These are phyloP conservation scores for Ichneumoninae sp. DNA, from an alignment of 2,888 invertebrate species.

Conservation along the genomic window DNA sequence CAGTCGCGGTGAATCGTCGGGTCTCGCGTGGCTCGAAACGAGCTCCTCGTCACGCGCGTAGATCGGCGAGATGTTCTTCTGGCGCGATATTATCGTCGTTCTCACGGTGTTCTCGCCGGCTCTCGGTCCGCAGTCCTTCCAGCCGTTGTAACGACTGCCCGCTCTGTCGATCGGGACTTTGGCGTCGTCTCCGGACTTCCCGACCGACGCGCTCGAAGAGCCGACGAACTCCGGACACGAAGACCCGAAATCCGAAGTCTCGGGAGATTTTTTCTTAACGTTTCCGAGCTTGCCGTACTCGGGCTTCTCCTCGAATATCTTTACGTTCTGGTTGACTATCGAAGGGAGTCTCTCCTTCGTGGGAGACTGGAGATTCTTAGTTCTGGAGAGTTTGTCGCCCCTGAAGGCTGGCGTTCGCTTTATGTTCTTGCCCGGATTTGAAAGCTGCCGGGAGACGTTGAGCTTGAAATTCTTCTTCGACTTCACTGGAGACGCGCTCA, in stretches of 20 bases:
- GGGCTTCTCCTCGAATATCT: conserved; percentile 72
- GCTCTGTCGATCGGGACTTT: conserved; percentile 1
- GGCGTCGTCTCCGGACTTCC: background rate
- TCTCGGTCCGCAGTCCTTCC: conserved; percentile 34
- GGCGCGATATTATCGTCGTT: conserved; percentile 69
- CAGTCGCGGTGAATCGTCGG: background rate
- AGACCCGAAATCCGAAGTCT: background rate
- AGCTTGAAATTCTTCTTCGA: conserved; percentile 72
- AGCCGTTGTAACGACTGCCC: conserved; percentile 51
- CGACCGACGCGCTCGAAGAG: no score
- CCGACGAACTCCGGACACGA: background rate
- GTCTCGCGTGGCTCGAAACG: background rate
- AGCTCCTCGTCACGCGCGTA: conserved; percentile 65
- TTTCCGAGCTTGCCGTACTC: conserved; percentile 68
- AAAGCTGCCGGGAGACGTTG: conserved; percentile 84
- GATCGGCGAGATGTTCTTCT: conserved; percentile 71
- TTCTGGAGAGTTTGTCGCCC: conserved; percentile 82
- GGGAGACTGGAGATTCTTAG: conserved; percentile 69
- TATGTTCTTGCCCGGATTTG: conserved; percentile 86
- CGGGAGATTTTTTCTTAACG: conserved; percentile 64
- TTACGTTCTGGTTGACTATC: conserved; percentile 70
- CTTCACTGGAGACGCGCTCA: conserved; percentile 67
- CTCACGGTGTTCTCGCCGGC: conserved; percentile 63
- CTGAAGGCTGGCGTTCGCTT: conserved; percentile 87
- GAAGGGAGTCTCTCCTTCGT: conserved; percentile 68